Conservation (phyloP, 2,888 invertebrate genomes). For the Aethes cnicana region DNA sequence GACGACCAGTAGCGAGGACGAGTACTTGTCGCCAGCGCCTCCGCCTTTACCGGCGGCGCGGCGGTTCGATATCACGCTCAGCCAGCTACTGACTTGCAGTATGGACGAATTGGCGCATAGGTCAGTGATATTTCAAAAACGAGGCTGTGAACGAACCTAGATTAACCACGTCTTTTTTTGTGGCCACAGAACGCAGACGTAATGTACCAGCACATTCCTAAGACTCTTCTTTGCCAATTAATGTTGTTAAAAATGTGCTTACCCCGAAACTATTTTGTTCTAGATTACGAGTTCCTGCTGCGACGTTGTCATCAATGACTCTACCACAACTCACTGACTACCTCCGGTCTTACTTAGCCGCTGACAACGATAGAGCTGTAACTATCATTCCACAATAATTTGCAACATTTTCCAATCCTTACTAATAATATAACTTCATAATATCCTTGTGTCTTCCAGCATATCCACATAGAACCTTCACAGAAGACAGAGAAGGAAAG, state of each 20-base stretch:
- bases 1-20: slow-evolving; percentile 84
- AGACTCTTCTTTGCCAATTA: too few species aligned
- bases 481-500: slow-evolving; percentile 54
- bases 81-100: slow-evolving; percentile 90
- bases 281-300: slow-evolving; percentile 86
- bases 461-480: slow-evolving; percentile 64
- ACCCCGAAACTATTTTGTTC: too few species aligned
- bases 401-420: neutral
- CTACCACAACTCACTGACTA: slow-evolving; percentile 92
- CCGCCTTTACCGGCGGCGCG: slow-evolving; percentile 75
- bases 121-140: slow-evolving; percentile 39
- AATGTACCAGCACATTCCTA: too few species aligned
- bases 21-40: slow-evolving; percentile 86
- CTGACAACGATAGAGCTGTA: slow-evolving; percentile 70
- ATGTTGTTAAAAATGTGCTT: too few species aligned
- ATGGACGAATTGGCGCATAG: slow-evolving; percentile 90
- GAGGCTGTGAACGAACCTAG: neutral
- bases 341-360: slow-evolving; percentile 82
- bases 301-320: slow-evolving; percentile 92
- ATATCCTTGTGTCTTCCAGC: slow-evolving; percentile 51
- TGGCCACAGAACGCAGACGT: too few species aligned
- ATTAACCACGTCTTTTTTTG: too few species aligned
- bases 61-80: slow-evolving; percentile 89
- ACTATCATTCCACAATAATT: too few species aligned
- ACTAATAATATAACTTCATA: too few species aligned